phyloP scores from a whole-genome alignment of 2,888 invertebrate species.

The Sipunculus nudus region DNA sequence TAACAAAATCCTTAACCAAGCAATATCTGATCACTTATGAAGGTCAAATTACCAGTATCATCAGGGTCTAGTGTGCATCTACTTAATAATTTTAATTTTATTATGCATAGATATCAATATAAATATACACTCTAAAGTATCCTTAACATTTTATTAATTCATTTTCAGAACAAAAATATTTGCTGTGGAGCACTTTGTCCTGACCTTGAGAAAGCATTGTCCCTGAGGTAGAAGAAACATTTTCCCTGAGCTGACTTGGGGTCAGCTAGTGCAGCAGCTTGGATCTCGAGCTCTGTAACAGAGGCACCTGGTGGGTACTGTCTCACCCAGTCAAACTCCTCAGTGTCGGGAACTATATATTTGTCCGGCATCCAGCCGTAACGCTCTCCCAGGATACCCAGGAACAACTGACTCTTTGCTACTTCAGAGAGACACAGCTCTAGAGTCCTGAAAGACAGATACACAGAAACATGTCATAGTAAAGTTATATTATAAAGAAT shows the following conservation, averaged over 20 bases:
- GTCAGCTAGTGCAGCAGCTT: slow-evolving; percentile 55
- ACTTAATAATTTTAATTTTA: too few relatives aligned
- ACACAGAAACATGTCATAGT: neutral
- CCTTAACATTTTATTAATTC: neutral
- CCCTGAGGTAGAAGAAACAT: slow-evolving; percentile 66
- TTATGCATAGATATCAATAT: slow-evolving; percentile 7
- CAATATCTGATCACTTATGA: too few relatives aligned
- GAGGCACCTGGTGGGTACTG: slow-evolving; percentile 62
- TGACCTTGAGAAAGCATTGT: slow-evolving; percentile 45
- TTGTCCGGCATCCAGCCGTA: slow-evolving; percentile 64
- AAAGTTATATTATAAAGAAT: neutral
- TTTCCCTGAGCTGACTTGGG: slow-evolving; percentile 41
- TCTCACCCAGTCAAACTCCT: slow-evolving; percentile 63
- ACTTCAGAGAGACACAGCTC: slow-evolving; percentile 67
- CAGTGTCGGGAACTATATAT: slow-evolving; percentile 54
- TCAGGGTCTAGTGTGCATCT: too few relatives aligned
- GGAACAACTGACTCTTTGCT: slow-evolving; percentile 64
- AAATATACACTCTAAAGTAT: neutral
- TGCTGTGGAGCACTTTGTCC: neutral
- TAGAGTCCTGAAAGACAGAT: slow-evolving; percentile 54
- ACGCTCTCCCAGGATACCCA: slow-evolving; percentile 67
- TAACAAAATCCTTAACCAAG: too few relatives aligned
- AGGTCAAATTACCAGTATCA: too few relatives aligned
- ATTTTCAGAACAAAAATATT: neutral
- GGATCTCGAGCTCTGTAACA: slow-evolving; percentile 67